Conservation (phyloP, 2,888 invertebrate genomes). For the Leptothorax acervorum region DNA sequence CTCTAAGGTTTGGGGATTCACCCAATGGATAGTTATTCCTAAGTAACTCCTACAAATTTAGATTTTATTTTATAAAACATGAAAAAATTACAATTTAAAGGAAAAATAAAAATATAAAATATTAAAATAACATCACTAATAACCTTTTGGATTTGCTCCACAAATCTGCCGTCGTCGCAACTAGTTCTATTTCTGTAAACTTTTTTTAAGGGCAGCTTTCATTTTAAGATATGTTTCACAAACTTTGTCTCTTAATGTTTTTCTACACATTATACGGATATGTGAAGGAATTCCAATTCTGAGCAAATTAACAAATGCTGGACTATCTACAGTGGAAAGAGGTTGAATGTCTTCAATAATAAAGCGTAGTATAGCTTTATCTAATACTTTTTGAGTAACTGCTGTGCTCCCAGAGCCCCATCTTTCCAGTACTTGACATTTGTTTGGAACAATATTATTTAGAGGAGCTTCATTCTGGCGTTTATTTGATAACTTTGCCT, state of each 20-base stretch:
- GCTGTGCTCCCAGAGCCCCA: background rate
- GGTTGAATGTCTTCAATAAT: slow-evolving; percentile 27
- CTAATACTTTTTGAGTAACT: background rate
- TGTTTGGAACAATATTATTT: slow-evolving; percentile 1
- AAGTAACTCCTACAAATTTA: slow-evolving; percentile 19
- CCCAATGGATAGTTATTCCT: slow-evolving; percentile 1
- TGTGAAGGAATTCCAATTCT: slow-evolving; percentile 5
- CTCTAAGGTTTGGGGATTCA: background rate
- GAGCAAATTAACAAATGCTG: slow-evolving; percentile 4
- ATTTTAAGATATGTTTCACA: background rate
- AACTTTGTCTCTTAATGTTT: slow-evolving; percentile 23
- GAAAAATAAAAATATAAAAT: background rate
- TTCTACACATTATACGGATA: slow-evolving; percentile 4
- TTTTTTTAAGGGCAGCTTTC: background rate
- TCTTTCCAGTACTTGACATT: background rate
- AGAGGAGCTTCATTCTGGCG: background rate
- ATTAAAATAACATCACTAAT: too few relatives aligned
- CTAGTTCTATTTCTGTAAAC: background rate
- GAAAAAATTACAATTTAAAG: background rate
- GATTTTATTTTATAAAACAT: background rate
- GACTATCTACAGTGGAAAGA: background rate
- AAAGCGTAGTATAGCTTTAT: background rate
- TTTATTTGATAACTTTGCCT: slow-evolving; percentile 18
- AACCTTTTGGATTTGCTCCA: slow-evolving; percentile 17
- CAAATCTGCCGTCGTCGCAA: slow-evolving; percentile 20